Evolutionary conservation across 2,888 invertebrate species (phyloP), one percentile per base, ranked within the genome.

Genomic region (Capitulum mitella): DNA sequence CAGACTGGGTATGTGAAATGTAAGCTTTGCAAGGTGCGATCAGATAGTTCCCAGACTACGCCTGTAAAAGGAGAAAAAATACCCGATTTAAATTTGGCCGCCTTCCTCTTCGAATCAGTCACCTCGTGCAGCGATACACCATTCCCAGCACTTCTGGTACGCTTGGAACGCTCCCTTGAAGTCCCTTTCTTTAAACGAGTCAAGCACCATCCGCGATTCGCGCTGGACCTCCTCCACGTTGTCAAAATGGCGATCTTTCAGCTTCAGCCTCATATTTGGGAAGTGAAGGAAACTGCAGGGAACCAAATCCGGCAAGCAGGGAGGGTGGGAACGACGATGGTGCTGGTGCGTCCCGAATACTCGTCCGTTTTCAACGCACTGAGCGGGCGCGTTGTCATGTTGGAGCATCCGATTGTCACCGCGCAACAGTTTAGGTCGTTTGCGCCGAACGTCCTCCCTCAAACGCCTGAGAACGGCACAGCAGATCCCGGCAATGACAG

Each of bases 391-490:
- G 48, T 82, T 83, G 81, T 83, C 83, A 64, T 83, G 83, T 77
- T 83, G 82, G 51, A 83, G 79, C 40, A 82, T 78, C 83, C 83
- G 83, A 19, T 80, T 80, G 34, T 82, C 80, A 19, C 80, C 80
- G 78, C 81, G 78, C 81, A 82, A 83, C 75, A 81, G 76, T 79
- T 82, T 81, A 40, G 83, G 82, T 79, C 83, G 81, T 79, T 82
- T 82, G 46, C 78, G 79, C 16, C 82, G 75, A 16, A 83, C 78
- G 77, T 79, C 78, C 48, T 83, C 87, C 80, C 87, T 87, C 2
- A 79, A 32, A 79, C 64, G 74, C 79, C 78, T 40, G 16, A 81
- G 78, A 37, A 81, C 81, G 74, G 61, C 78, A 34, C 58, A 48
- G 80, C 81, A 81, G 78, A 77, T 77, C 37, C 61, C 46, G 32